Percentiles rank a stretch among this genome's conserved stretches.
phyloP scores from a whole-genome alignment of 2,113 vertebrate species.

The Recurvirostra avosetta region DNA sequence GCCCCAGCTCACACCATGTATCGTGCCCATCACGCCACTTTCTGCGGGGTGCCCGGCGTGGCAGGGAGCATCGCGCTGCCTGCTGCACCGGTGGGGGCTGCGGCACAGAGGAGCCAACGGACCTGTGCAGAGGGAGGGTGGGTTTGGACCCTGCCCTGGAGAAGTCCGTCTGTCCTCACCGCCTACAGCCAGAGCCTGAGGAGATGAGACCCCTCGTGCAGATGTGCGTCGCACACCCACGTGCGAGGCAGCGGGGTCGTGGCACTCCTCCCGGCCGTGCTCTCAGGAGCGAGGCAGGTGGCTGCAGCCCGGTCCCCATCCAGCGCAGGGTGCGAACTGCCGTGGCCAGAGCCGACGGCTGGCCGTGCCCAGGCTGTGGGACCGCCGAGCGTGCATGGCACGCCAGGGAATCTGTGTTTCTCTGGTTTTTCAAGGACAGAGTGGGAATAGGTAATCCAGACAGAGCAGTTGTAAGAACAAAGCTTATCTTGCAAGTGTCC shows the following conservation, averaged over 20 bases:
- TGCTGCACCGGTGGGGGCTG: rapidly evolving
- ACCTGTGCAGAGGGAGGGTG: rapidly evolving
- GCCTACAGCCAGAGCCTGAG: background rate
- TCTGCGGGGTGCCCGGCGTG: rapidly evolving
- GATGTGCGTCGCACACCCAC: rapidly evolving
- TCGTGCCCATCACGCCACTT: background rate
- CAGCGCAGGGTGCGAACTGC: background rate
- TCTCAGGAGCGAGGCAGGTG: background rate
- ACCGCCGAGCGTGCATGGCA: rapidly evolving
- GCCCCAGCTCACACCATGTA: background rate
- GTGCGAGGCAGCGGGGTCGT: rapidly evolving
- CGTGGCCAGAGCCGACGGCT: rapidly evolving
- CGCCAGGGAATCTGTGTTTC: background rate
- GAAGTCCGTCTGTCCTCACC: background rate
- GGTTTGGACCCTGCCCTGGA: background rate
- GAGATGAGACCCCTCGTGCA: rapidly evolving
- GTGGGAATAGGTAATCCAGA: background rate
- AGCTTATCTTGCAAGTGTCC: background rate
- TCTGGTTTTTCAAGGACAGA: background rate
- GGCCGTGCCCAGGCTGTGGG: too few species aligned
- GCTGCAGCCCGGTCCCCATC: background rate
- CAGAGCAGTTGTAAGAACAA: background rate
- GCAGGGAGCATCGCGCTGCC: background rate
- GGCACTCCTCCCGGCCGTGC: background rate
- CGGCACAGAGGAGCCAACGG: background rate